Base-by-base conservation (phyloP, 2,888 invertebrate species). In the Rhingia campestris region DNA sequence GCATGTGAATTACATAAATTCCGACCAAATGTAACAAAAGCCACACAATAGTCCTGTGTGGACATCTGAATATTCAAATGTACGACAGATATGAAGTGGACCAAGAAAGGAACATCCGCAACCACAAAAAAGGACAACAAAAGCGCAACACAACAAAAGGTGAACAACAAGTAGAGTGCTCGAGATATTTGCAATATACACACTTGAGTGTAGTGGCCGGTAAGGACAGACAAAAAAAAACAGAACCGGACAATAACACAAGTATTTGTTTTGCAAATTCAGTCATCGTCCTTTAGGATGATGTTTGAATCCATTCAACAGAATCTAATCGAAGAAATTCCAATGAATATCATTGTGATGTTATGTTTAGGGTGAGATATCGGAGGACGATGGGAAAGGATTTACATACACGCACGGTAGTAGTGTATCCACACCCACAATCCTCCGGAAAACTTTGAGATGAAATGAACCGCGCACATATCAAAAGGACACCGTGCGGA, bases 1-100 rank as follows among this genome's bases (percentile, higher is more conserved):
- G 67, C 61, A 84, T 86, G 86, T 86, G 79, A 86, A 86, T 86
- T 72, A 81, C 86, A 86, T 81, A 86, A 82, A 84, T 81, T 63
- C 75, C 45, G 79, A 77, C 75, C 74, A 82, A 81, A 86, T 82
- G 67, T 82, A 85, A 82, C 81, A 86, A 74, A 61, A 61, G 10
- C 74, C 32, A 69, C 77, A 54, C 47, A 39, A 32, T 47, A 22
- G 7, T 32, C 61, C n/a, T 32, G 39, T 37, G 81, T 37, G 81
- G 69, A 77, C 81, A 81, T 81, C 61, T 81, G 67, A 72, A 82
- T 82, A 82, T 82, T 82, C 82, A 69, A 82, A 82, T 79, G 76
- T 69, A 30, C 37, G 56, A 61, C 53, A 41, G 12, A 49, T 49
- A 33, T 63, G 47, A 67, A 69, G 63, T 69, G 49, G 69, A 9